Base-by-base conservation (phyloP, 2,888 invertebrate genomes). In the Schrankia costaestrigalis region DNA sequence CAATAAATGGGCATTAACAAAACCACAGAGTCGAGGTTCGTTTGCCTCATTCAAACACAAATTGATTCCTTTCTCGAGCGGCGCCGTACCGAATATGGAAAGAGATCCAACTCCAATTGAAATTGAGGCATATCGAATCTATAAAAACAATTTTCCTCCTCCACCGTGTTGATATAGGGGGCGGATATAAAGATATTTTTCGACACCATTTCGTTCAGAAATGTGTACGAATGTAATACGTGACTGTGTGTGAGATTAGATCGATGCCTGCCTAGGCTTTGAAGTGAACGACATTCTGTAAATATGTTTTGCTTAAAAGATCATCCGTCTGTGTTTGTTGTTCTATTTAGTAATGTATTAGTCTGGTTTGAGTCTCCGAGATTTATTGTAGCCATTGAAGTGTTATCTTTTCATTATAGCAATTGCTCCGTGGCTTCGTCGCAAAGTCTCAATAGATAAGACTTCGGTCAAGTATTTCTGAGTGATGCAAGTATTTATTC, bases 71-170 rank as follows among this genome's bases (percentile, higher is more conserved):
- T 38, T 39, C 19, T 24, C 17, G 33, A 27, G 44, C 60, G 49
- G 46, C 56, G 46, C 56, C 67, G 23, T 9, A 6, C 11, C 11
- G 69, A 75, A 77, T 73, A 78, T 74, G 71, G 72, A 65, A 67
- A 69, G 70, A 71, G 70, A 74, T 70, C 70, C 70, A 56, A 61
- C 53, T 62, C 61, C 76, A 73, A 76, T 83, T 77, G 81, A 82
- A 83, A 84, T 78, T 74, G 81, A 78, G 75, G 79, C 80, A 81
- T 80, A 82, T 80, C 76, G 78, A 76, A 82, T 83, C 77, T 73
- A 80, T 81, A 78, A 83, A 83, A 84, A 85, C 84, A 80, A 82
- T 82, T 84, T 82, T 76, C 76, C 68, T 72, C 65, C 67, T 56
- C 66, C 64, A 38, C 58, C 62, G 68, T 78, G 74, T 79, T 79